Evolutionary conservation across 2,797 vertebrate species (phyloP), one percentile per base, ranked within the genome.

Genomic region (Manis crassicaudata): DNA sequence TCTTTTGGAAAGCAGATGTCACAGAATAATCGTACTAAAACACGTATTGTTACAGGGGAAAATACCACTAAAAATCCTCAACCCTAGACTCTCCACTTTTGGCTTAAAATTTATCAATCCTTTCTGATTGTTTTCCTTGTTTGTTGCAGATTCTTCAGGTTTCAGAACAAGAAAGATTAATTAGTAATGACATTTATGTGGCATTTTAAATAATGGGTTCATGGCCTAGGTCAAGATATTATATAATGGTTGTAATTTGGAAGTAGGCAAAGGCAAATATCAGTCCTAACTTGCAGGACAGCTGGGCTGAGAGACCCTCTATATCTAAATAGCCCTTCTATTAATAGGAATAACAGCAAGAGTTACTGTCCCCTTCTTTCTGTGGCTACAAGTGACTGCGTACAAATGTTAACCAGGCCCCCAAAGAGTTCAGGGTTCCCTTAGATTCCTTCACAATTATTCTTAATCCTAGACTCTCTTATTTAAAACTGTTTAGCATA

Each of bases 101-200:
- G 12, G 43, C 25, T 96, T 90, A 94, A 87, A 12, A 72, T 54
- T 40, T 67, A 83, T 76, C 73, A 76, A 1, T 75, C 21, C 9
- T 96, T 93, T 84, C 14, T 84, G 12, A 70, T 54, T 65, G 40
- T 50, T 94, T 82, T 76, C 86, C n/a, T 87, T 10, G n/a, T 67
- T 65, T 81, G 7, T 88, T 82, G 25, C 72, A 50, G 27, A 87
- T 62, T 77, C 32, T 68, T 96, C 70, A 94, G 17, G 50, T 72
- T 92, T 90, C 43, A 92, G 76, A 96, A 37, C 10, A 32, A 75
- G 72, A 68, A 54, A 92, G 27, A 85, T 79, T 84, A 75, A 92
- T 82, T 90, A n/a, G 56, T 93, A 85, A 90, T 94, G 92, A 77
- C 73, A 96, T 96, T 96, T 95, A 76, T 72, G 27, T 94, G 88